These are phyloP conservation scores for Matsumyia berberina DNA, from an alignment of 2,888 invertebrate genomes.

Conservation along the genomic window DNA sequence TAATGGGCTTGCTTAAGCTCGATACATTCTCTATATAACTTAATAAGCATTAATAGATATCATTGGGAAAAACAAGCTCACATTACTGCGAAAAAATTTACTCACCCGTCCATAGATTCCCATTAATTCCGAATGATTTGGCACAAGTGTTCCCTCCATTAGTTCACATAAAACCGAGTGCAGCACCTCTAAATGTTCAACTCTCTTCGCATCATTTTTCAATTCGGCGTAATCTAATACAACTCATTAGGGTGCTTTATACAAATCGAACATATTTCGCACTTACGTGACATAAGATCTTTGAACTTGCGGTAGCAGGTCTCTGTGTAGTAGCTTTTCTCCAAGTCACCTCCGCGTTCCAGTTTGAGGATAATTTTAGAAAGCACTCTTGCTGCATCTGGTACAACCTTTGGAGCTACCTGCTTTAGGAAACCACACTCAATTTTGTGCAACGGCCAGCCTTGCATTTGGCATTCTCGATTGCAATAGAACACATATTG, in stretches of 20 bases:
- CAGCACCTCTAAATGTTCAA: conserved; percentile 92
- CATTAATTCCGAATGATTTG: conserved; percentile 91
- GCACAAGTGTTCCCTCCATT: conserved; percentile 88
- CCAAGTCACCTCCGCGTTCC: conserved; percentile 88
- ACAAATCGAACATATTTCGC: neutral
- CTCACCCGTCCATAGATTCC: conserved; percentile 94
- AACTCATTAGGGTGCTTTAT: neutral
- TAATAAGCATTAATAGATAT: too few species aligned
- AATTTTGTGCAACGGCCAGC: conserved; percentile 92
- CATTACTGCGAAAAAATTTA: too few species aligned
- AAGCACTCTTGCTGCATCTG: conserved; percentile 93
- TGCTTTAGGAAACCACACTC: conserved; percentile 92
- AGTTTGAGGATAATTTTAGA: conserved; percentile 88
- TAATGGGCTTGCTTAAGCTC: neutral
- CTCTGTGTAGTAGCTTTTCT: conserved; percentile 89
- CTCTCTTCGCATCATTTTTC: conserved; percentile 89
- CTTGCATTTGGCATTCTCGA: conserved; percentile 90
- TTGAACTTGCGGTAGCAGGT: conserved; percentile 91
- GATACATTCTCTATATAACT: neutral
- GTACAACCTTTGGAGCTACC: conserved; percentile 89
- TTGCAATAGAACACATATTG: conserved; percentile 93
- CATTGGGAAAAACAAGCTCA: too few species aligned
- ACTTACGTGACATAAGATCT: conserved; percentile 96
- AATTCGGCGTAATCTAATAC: conserved; percentile 92
- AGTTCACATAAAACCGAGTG: conserved; percentile 90